These are phyloP conservation scores for Melanotaenia maccullochi DNA, from an alignment of 2,797 vertebrate genomes.

Conservation along the genomic window DNA sequence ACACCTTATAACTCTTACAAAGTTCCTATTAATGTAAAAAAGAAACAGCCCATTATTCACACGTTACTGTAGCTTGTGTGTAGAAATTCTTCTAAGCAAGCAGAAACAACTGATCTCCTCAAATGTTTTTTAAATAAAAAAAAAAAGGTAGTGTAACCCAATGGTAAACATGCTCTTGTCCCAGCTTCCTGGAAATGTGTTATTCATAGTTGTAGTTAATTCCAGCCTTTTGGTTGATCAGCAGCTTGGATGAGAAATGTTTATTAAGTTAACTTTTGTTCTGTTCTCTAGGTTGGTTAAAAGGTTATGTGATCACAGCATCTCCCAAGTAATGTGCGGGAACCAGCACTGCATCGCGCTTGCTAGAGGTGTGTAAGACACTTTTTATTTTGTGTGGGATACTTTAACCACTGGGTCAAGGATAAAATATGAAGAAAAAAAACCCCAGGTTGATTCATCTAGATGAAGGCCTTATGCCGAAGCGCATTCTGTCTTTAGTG, in stretches of 20 bases:
- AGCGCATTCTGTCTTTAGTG: not conserved
- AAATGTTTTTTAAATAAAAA: not conserved
- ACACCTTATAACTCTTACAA: not conserved
- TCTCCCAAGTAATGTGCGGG: constrained; percentile 97
- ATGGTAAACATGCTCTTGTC: not conserved
- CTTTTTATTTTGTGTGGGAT: not conserved
- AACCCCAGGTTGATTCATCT: too few relatives aligned
- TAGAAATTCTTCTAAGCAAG: not conserved
- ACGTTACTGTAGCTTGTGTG: too few relatives aligned
- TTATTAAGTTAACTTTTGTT: not conserved
- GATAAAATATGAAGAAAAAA: not conserved
- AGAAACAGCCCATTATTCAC: too few relatives aligned
- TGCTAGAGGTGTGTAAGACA: constrained; percentile 88
- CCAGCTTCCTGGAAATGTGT: not conserved
- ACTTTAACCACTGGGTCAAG: not conserved
- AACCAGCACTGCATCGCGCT: constrained; percentile 98
- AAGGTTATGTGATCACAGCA: constrained; percentile 91
- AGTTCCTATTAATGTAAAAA: not conserved
- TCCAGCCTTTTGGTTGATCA: not conserved
- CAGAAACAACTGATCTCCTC: not conserved
- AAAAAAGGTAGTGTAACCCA: not conserved
- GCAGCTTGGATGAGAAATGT: not conserved
- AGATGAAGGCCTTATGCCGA: too few relatives aligned
- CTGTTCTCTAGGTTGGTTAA: constrained; percentile 89
- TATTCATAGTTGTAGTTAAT: not conserved